Evolutionary conservation across 2,797 vertebrate genomes (phyloP).

Genomic region (Cossypha polioptera): DNA sequence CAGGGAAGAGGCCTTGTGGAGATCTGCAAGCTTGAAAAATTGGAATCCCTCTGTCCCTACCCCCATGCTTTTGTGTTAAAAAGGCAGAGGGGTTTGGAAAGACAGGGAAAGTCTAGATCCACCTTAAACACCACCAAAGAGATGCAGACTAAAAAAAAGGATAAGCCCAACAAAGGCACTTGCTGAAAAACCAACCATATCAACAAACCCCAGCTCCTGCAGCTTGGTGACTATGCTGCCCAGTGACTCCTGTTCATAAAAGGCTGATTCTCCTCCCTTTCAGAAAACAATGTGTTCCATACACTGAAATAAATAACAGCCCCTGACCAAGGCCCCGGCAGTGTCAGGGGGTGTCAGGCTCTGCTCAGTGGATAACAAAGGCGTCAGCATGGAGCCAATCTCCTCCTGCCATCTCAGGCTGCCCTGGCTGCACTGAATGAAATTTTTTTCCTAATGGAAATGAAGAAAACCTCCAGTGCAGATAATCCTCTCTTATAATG

Average conservation of each 20-base stretch:
- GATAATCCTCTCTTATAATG: conserved; percentile 8
- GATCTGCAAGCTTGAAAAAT: not conserved
- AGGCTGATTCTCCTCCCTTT: conserved; percentile 49
- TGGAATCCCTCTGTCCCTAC: not conserved
- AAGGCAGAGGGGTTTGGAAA: not conserved
- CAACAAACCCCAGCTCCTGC: conserved; percentile 1
- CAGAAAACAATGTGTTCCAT: conserved; percentile 51
- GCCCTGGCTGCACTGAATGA: not conserved
- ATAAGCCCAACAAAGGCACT: not conserved
- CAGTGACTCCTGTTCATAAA: conserved; percentile 30
- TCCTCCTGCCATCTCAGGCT: conserved; percentile 37
- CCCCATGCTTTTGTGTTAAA: not conserved
- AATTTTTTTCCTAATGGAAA: conserved; percentile 32
- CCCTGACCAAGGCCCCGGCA: not conserved
- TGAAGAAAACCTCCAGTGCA: conserved; percentile 15
- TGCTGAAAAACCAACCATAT: not conserved
- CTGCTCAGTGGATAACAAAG: conserved; percentile 14
- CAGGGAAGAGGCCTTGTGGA: not conserved
- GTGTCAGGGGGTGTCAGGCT: conserved; percentile 64
- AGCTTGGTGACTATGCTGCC: not conserved
- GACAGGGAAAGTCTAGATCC: not conserved
- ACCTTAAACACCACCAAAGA: not conserved
- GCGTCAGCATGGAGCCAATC: not conserved
- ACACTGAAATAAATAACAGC: conserved; percentile 32
- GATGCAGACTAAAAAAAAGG: not conserved